Percentiles rank a stretch among this genome's conserved stretches.
These are phyloP conservation scores for Trachelus iudaicus DNA, from an alignment of 2,888 invertebrate species.

Conservation along the genomic window DNA sequence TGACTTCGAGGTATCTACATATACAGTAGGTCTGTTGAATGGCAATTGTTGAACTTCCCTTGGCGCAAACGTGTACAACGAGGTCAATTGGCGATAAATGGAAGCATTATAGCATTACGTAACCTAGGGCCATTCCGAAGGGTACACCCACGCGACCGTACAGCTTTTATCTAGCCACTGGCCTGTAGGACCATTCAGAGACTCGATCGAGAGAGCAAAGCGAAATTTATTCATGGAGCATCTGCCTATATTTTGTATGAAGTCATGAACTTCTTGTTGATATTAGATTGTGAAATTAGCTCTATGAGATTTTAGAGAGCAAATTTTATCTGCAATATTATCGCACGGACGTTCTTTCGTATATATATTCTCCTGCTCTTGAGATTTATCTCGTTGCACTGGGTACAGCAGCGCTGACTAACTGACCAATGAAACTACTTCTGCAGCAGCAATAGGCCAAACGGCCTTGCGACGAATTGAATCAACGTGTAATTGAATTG, in stretches of 20 bases:
- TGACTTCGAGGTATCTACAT: constrained; percentile 32
- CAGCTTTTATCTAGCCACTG: constrained; percentile 27
- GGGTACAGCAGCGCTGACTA: neutral
- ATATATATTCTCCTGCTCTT: neutral
- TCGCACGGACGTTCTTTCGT: neutral
- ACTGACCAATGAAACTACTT: neutral
- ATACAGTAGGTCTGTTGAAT: constrained; percentile 50
- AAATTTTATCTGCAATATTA: neutral
- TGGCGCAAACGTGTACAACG: constrained; percentile 63
- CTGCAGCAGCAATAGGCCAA: constrained; percentile 19
- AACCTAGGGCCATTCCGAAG: constrained; percentile 64
- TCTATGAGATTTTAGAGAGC: neutral
- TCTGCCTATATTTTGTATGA: neutral
- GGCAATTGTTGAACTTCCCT: constrained; percentile 66
- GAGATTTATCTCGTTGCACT: neutral
- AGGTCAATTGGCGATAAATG: constrained; percentile 66
- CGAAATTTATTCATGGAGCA: neutral
- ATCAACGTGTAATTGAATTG: constrained; percentile 62
- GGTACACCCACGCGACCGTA: constrained; percentile 55
- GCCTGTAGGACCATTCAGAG: constrained; percentile 1
- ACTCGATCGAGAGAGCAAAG: neutral
- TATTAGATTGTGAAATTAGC: neutral
- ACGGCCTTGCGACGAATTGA: constrained; percentile 48
- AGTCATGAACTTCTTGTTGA: neutral
- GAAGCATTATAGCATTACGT: constrained; percentile 62